phyloP scores from a whole-genome alignment of 2,888 invertebrate genomes.

The Erpobdella octoculata region DNA sequence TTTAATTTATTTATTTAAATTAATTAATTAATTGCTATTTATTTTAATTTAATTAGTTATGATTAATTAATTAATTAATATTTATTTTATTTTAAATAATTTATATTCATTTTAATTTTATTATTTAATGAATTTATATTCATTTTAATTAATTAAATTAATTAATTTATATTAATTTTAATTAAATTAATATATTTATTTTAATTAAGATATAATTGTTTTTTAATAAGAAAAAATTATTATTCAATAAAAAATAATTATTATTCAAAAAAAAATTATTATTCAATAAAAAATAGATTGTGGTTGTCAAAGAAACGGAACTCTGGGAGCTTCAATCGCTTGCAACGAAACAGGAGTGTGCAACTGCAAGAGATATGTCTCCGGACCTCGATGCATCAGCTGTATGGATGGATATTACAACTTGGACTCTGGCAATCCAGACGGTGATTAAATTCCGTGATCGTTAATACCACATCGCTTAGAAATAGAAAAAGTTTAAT shows the following conservation, averaged over 20 bases:
- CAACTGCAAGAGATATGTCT: slow-evolving; percentile 40
- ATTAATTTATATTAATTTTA: background rate
- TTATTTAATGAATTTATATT: background rate
- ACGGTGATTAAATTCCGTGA: slow-evolving; percentile 37
- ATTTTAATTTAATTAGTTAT: too few species aligned
- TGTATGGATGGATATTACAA: slow-evolving; percentile 42
- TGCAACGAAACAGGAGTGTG: slow-evolving; percentile 42
- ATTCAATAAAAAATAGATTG: slow-evolving; percentile 37
- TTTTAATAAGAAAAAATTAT: background rate
- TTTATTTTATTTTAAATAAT: too few species aligned
- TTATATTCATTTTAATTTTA: too few species aligned
- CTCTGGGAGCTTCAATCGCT: slow-evolving; percentile 35
- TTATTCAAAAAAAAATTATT: background rate
- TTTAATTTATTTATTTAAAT: too few species aligned
- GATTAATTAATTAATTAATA: too few species aligned
- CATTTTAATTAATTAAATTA: background rate
- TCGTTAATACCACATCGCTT: background rate
- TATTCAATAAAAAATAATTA: background rate
- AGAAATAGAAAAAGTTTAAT: background rate
- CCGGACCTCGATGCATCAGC: slow-evolving; percentile 39
- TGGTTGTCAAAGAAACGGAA: slow-evolving; percentile 40
- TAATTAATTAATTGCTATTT: too few species aligned
- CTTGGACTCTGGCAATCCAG: slow-evolving; percentile 35
- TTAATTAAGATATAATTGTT: too few species aligned
- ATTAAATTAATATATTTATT: background rate